phyloP scores from a whole-genome alignment of 30 jellyfish, hydroid and myxozoan genomes.

The Hydra vulgaris region DNA sequence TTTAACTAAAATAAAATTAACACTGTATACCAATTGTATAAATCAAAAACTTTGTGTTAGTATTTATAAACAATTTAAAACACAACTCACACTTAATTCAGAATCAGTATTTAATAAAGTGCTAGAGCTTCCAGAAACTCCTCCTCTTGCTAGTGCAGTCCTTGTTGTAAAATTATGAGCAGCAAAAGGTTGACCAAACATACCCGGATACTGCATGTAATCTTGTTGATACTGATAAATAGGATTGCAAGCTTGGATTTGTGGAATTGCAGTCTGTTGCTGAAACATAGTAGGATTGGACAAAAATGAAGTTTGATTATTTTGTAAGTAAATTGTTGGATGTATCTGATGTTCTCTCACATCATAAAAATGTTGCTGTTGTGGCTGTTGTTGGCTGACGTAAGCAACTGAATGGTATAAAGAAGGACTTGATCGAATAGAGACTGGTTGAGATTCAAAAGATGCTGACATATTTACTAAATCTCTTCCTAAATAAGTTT shows the following conservation, averaged over 20 bases:
- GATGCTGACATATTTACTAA: constrained; percentile 11
- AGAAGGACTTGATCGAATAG: constrained; percentile 19
- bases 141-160: constrained; percentile 36
- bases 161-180: constrained; percentile 5
- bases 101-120: constrained; percentile 6
- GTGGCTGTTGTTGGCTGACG: constrained; percentile 14
- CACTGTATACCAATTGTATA: background rate
- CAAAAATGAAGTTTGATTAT: constrained; percentile 20
- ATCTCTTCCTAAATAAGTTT: background rate
- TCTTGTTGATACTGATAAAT: constrained; percentile 27
- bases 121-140: background rate
- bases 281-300: constrained; percentile 16
- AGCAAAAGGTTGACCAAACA: constrained; percentile 5
- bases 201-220: constrained; percentile 9
- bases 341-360: constrained; percentile 15
- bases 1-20: constrained; percentile 33
- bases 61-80: background rate
- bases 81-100: constrained; percentile 29
- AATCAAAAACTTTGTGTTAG: background rate
- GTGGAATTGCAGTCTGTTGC: constrained; percentile 18
- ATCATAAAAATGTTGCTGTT: constrained; percentile 20
- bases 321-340: constrained; percentile 27
- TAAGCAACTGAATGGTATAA: constrained; percentile 3
- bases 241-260: too few species aligned
- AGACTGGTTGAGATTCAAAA: background rate